Conservation (phyloP, 2,113 vertebrate species). For the Halichoeres trimaculatus region DNA sequence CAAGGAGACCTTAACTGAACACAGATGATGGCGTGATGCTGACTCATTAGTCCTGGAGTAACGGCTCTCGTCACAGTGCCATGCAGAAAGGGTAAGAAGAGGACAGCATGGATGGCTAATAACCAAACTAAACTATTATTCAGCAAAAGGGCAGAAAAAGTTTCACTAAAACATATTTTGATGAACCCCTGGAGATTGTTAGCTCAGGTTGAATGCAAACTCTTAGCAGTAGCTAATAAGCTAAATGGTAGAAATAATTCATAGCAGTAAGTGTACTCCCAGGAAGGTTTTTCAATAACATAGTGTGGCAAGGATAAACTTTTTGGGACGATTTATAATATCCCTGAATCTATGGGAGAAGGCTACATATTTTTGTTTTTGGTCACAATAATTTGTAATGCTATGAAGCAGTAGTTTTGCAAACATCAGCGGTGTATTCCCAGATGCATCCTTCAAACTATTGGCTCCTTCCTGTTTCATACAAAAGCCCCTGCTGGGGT, state of each 20-base stretch:
- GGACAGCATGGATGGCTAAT: slow-evolving; percentile 14
- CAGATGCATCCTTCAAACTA: no score
- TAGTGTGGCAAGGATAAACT: background rate
- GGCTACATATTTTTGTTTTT: no score
- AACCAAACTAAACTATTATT: background rate
- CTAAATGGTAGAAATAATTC: background rate
- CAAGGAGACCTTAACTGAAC: slow-evolving; percentile 33
- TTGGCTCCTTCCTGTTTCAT: no score
- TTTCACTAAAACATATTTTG: background rate
- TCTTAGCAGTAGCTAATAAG: background rate
- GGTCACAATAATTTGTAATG: no score
- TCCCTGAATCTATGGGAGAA: background rate
- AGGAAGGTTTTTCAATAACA: background rate
- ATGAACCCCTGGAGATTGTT: background rate
- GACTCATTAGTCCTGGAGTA: slow-evolving; percentile 67
- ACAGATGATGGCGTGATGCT: slow-evolving; percentile 47
- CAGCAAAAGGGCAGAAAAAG: background rate
- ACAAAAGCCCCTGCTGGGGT: no score
- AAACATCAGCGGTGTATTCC: no score
- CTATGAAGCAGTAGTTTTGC: no score
- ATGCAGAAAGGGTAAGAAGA: slow-evolving; percentile 40
- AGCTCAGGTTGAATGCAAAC: background rate
- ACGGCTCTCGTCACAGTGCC: slow-evolving; percentile 37
- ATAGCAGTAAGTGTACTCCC: background rate
- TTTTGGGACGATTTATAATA: background rate